Conservation (phyloP, 2,797 vertebrate genomes). For the Sebastes matsubarae region DNA sequence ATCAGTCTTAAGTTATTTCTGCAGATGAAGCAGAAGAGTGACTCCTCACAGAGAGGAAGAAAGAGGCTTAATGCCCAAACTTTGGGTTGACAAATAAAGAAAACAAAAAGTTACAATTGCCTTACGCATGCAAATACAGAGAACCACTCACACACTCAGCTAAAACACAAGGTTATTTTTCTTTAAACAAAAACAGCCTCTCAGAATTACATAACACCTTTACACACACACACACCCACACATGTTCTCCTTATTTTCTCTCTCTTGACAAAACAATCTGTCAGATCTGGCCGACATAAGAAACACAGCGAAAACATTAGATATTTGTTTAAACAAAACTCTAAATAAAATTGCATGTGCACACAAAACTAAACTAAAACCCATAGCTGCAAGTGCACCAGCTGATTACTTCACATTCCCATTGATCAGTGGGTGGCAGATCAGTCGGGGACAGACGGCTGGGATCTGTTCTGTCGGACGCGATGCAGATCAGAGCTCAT, state of each 20-base stretch:
- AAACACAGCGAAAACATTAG: background rate
- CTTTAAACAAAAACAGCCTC: background rate
- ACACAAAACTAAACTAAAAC: background rate
- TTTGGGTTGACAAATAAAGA: background rate
- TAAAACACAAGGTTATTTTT: background rate
- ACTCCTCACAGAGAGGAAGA: background rate
- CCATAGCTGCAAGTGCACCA: background rate
- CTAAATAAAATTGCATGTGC: background rate
- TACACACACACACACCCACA: background rate
- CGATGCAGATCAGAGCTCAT: constrained; percentile 28
- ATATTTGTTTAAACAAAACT: constrained; percentile 2
- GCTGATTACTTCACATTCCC: constrained; percentile 15
- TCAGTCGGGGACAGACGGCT: background rate
- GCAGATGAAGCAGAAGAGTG: constrained; percentile 5
- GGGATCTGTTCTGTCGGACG: constrained; percentile 5
- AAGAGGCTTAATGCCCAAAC: background rate
- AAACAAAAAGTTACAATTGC: constrained; percentile 13
- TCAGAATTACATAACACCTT: constrained; percentile 10
- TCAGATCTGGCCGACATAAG: constrained; percentile 5
- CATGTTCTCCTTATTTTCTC: background rate
- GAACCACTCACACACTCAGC: background rate
- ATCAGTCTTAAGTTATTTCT: constrained; percentile 16
- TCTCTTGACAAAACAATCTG: constrained; percentile 35
- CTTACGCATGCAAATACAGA: background rate
- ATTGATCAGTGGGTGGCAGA: constrained; percentile 26